phyloP scores from a whole-genome alignment of 2,113 vertebrate species.

The Aptenodytes forsteri region DNA sequence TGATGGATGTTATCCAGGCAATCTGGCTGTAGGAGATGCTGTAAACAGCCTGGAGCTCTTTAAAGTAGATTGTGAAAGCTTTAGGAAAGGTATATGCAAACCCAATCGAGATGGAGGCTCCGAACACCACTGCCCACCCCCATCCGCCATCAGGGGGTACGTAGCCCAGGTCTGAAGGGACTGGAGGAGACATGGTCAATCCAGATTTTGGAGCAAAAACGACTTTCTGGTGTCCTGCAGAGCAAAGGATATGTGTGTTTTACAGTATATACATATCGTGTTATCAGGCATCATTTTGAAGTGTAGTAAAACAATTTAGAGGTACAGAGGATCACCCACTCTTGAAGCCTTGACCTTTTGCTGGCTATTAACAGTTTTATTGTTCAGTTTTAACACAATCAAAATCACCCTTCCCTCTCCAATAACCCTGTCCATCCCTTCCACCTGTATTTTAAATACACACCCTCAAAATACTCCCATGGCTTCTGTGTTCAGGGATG shows the following conservation, averaged over 20 bases:
- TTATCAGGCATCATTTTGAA: neutral
- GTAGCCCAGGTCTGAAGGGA: conserved; percentile 19
- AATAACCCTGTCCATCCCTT: neutral
- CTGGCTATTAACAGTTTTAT: neutral
- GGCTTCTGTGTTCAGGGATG: neutral
- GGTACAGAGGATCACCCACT: neutral
- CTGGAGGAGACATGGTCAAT: conserved; percentile 72
- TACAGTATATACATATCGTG: neutral
- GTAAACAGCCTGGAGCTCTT: conserved; percentile 80
- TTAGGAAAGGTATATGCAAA: conserved; percentile 86
- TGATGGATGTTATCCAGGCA: conserved; percentile 88
- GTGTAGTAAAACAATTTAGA: neutral
- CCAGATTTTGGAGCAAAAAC: neutral
- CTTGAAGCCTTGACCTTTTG: neutral
- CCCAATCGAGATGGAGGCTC: conserved; percentile 85
- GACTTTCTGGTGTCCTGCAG: neutral
- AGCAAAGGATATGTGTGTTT: neutral
- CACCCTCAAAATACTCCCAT: neutral
- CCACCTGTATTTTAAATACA: neutral
- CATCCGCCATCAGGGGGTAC: conserved; percentile 85
- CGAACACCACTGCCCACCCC: conserved; percentile 87
- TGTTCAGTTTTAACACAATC: neutral
- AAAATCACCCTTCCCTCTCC: neutral
- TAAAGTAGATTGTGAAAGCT: conserved; percentile 85
- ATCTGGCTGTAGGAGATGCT: conserved; percentile 81